A percentile compares a stretch with the other conserved stretches of the same genome.
Conservation (phyloP, 1,140 invertebrate genomes). For the Anthonomus grandis region DNA sequence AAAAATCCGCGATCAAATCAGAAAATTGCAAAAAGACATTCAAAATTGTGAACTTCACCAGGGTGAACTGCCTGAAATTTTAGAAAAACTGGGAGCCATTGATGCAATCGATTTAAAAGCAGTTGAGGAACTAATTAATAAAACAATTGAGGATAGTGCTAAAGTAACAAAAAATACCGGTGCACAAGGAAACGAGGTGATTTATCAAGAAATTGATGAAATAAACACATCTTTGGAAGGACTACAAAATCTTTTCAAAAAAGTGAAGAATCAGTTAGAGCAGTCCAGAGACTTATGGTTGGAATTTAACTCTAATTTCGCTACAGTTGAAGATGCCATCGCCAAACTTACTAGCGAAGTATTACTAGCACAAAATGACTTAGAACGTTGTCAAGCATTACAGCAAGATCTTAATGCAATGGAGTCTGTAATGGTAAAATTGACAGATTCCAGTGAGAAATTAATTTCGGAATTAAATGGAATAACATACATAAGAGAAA, state of each 20-base stretch:
- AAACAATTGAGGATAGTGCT: conserved; percentile 72
- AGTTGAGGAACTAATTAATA: conserved; percentile 70
- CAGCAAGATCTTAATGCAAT: conserved; percentile 72
- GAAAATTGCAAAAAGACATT: conserved; percentile 75
- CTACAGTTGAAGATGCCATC: conserved; percentile 76
- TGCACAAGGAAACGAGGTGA: conserved; percentile 78
- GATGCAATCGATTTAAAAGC: conserved; percentile 67
- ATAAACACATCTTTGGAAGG: conserved; percentile 84
- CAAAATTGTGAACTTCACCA: conserved; percentile 82
- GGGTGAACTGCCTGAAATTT: conserved; percentile 72
- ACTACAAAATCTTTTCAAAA: conserved; percentile 75
- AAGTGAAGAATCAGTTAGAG: conserved; percentile 72
- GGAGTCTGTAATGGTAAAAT: conserved; percentile 74
- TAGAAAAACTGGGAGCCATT: conserved; percentile 70
- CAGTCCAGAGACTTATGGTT: conserved; percentile 84
- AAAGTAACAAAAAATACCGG: conserved; percentile 78
- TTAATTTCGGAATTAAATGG: conserved; percentile 84
- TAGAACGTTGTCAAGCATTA: conserved; percentile 71
- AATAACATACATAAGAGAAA: conserved; percentile 77
- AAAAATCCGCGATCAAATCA: conserved; percentile 84
- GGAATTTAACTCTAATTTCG: conserved; percentile 74
- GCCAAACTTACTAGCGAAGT: conserved; percentile 68
- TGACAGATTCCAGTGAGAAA: conserved; percentile 83
- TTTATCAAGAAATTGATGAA: conserved; percentile 80
- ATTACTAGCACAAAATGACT: conserved; percentile 64